Conservation (phyloP, 2,113 vertebrate genomes). For the Rhodinocichla rosea region DNA sequence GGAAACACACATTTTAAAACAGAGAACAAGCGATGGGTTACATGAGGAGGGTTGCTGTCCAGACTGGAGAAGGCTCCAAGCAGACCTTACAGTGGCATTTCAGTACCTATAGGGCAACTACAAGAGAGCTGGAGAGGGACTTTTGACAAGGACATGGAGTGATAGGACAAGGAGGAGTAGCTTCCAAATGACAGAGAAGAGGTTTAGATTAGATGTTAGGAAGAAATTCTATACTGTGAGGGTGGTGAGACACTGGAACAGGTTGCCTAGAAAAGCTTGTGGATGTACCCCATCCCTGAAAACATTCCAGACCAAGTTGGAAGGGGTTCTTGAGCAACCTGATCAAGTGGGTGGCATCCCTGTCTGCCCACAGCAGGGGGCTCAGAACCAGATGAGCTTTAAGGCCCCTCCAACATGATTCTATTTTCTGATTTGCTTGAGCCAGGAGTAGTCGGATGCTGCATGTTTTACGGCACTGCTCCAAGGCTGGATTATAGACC, state of each 20-base stretch:
- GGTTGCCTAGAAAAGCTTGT: neutral
- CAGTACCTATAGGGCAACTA: neutral
- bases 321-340: neutral
- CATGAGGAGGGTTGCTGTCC: neutral
- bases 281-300: neutral
- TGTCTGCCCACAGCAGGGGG: neutral
- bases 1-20: neutral
- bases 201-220: neutral
- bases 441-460: neutral
- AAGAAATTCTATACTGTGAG: neutral
- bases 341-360: too few relatives aligned
- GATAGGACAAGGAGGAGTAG: neutral
- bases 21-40: neutral
- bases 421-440: neutral
- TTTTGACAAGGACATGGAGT: neutral
- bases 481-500: neutral
- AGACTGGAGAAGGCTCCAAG: neutral
- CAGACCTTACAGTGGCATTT: neutral
- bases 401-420: neutral
- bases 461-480: accelerated
- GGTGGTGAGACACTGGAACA: neutral
- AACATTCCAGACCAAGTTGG: neutral
- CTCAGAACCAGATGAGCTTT: too few relatives aligned
- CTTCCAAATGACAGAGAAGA: neutral
- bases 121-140: neutral